Percentiles rank a stretch among this genome's conserved stretches.
Evolutionary conservation across 2,113 vertebrate genomes (phyloP).

Genomic region (Plecotus auritus): DNA sequence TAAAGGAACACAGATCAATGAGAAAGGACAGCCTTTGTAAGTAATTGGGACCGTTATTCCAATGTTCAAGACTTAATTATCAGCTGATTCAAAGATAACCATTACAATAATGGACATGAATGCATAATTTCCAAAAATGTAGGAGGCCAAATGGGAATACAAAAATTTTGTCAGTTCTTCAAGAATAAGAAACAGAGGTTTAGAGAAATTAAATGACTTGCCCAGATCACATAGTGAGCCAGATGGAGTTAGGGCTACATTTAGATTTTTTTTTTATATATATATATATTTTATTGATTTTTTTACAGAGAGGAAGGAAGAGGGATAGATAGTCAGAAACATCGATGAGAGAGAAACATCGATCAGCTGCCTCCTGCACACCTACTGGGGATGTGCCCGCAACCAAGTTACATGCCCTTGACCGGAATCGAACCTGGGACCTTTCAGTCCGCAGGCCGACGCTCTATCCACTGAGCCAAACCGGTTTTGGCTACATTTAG

Average conservation of each 20-base stretch:
- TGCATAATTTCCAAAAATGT: background rate
- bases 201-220: background rate
- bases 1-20: background rate
- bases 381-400: too few relatives aligned
- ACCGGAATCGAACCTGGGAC: too few relatives aligned
- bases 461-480: too few relatives aligned
- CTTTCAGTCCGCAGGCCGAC: too few relatives aligned
- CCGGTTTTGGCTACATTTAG: background rate
- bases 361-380: too few relatives aligned
- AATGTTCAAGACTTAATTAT: background rate
- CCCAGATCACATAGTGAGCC: background rate
- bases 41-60: background rate
- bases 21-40: background rate
- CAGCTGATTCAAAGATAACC: background rate
- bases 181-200: background rate
- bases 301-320: too few relatives aligned
- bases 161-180: background rate
- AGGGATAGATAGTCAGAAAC: too few relatives aligned
- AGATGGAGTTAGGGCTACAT: background rate
- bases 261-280: slow-evolving; percentile 1
- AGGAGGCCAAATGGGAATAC: background rate
- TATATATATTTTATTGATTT: too few relatives aligned
- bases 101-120: background rate
- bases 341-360: too few relatives aligned
- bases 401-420: too few relatives aligned